Evolutionary conservation across 2,888 invertebrate genomes (phyloP), one percentile per base, ranked within the genome.

Genomic region (Parasteatoda lunata): DNA sequence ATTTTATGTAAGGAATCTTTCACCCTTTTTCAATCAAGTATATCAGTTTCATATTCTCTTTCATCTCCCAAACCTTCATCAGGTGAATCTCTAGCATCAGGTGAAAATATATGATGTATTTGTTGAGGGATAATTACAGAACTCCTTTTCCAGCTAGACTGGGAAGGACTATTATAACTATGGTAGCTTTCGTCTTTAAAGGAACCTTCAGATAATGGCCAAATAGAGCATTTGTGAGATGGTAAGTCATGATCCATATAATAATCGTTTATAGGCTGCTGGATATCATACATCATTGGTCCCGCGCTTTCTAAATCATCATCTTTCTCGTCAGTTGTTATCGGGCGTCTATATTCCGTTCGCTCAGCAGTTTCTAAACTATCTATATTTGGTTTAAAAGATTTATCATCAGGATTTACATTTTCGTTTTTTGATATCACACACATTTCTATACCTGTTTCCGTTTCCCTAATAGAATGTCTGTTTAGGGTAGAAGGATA

Each of bases 1-100:
- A 11, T 59, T 59, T 59, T 0, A 59, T 59, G 9, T n/a, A 15
- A 4, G 66, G 5, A 4, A 13, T 45, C 13, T 6, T 9, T 30
- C 30, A 30, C 30, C 30, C 30, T 30, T 30, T 30, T 65, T 88
- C 69, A 89, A 30, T 89, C 89, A 75, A 89, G 82, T 83, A 89
- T 89, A 69, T 89, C 89, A 4, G 89, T 89, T 77, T 89, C 89
- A 71, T 89, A 89, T 80, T 90, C 90, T 48, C 89, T 51, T 70
- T 90, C 90, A 47, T 90, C 90, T 9, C 90, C 90, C 51, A 90
- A 68, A n/a, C 90, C 90, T 84, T 90, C 90, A 64, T 90, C 90
- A 11, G 90, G 90, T 15, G 89, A 89, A 77, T 90, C 90, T 75
- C 90, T 86, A 5, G 90, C 89, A 70, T 89, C 88, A 2, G 89